These are phyloP conservation scores for Bothrops jararaca DNA, from an alignment of 2,113 vertebrate species.

Conservation along the genomic window DNA sequence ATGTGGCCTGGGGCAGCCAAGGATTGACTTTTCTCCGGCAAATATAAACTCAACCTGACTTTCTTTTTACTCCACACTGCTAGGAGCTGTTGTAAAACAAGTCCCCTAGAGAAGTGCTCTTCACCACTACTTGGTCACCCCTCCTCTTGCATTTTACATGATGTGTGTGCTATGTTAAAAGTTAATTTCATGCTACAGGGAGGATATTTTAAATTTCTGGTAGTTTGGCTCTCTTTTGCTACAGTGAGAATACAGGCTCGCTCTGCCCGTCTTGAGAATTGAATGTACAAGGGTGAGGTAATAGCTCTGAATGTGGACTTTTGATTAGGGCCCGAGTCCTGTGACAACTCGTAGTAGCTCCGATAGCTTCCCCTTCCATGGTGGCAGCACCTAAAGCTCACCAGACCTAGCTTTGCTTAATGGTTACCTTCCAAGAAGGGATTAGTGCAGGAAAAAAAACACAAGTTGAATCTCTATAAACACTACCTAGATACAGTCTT, in stretches of 20 bases:
- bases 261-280: not conserved
- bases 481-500: not conserved
- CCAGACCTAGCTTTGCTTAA: not conserved
- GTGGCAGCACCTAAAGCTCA: not conserved
- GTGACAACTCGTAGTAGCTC: not conserved
- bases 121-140: not conserved
- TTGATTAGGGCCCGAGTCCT: not conserved
- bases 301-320: not conserved
- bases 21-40: not conserved
- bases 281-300: not conserved
- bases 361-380: not conserved
- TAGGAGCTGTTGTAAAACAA: not conserved
- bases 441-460: not conserved
- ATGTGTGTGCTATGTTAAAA: not conserved
- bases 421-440: constrained; percentile 11
- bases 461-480: not conserved
- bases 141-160: not conserved
- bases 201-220: not conserved
- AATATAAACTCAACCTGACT: not conserved
- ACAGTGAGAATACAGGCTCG: not conserved
- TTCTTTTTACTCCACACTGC: not conserved
- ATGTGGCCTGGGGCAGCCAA: not conserved
- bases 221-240: not conserved
- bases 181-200: no score
- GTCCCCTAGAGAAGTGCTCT: not conserved